These are phyloP conservation scores for Heteractis magnifica DNA, from an alignment of 92 coral and sea anemone genomes.

Conservation along the genomic window DNA sequence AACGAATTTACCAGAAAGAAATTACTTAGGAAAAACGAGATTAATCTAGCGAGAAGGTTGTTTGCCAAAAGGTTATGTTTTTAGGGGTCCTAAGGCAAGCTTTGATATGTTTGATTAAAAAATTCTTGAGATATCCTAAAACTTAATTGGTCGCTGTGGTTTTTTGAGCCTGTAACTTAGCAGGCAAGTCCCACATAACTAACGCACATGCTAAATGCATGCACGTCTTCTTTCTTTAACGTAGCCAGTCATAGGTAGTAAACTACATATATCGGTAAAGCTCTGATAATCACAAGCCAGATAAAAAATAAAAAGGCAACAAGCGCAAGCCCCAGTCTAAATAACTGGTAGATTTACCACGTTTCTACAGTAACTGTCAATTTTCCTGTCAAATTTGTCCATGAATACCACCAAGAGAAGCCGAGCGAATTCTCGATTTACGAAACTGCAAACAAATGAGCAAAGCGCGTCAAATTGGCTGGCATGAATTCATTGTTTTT, in stretches of 20 bases:
- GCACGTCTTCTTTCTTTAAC: background rate
- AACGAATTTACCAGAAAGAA: background rate
- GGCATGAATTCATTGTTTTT: slow-evolving; percentile 1
- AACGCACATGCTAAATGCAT: background rate
- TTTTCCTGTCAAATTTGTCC: background rate
- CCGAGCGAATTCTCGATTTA: background rate
- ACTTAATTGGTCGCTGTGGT: slow-evolving; percentile 2
- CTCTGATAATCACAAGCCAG: background rate
- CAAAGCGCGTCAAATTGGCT: background rate
- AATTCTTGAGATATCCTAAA: slow-evolving; percentile 6
- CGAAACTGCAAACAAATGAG: background rate
- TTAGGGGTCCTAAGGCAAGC: background rate
- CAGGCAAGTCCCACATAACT: background rate
- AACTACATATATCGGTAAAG: background rate
- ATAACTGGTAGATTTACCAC: slow-evolving; percentile 14
- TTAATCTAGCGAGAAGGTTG: background rate
- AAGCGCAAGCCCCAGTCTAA: slow-evolving; percentile 22
- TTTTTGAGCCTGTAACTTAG: background rate
- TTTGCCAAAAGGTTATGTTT: background rate
- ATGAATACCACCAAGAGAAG: background rate
- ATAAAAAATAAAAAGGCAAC: background rate
- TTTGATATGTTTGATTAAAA: background rate
- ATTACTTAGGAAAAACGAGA: background rate
- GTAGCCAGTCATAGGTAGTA: background rate
- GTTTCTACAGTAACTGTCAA: slow-evolving; percentile 19